These are phyloP conservation scores for Poeciliopsis retropinna DNA, from an alignment of 2,113 vertebrate genomes.

Conservation along the genomic window DNA sequence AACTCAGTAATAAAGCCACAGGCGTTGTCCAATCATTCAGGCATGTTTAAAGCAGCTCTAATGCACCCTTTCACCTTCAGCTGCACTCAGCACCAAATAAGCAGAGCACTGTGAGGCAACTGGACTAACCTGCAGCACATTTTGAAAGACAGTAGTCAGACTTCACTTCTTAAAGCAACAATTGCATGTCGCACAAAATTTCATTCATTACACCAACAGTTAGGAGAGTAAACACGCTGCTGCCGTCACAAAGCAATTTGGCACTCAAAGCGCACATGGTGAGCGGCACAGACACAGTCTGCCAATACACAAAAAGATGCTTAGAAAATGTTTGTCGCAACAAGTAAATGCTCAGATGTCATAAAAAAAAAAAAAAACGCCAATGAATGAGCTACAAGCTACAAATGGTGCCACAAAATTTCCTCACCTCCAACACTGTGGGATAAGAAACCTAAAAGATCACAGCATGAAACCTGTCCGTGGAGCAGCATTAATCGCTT, in stretches of 20 bases:
- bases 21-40: background rate
- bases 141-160: background rate
- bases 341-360: background rate
- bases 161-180: background rate
- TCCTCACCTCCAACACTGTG: background rate
- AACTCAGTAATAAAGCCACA: background rate
- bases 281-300: background rate
- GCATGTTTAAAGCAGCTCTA: background rate
- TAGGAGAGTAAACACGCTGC: background rate
- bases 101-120: background rate
- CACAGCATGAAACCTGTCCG: constrained; percentile 12
- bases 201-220: background rate
- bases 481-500: constrained; percentile 15
- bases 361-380: background rate
- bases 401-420: constrained; percentile 8
- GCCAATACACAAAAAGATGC: background rate
- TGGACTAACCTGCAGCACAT: constrained; percentile 4
- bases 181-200: background rate
- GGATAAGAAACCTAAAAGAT: constrained; percentile 7
- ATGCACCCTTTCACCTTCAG: background rate
- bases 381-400: background rate
- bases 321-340: background rate
- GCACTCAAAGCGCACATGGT: background rate
- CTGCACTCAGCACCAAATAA: background rate
- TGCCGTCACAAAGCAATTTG: background rate